Evolutionary conservation across 2,113 vertebrate genomes (phyloP).

Genomic region (Apistogramma diplotaenia): DNA sequence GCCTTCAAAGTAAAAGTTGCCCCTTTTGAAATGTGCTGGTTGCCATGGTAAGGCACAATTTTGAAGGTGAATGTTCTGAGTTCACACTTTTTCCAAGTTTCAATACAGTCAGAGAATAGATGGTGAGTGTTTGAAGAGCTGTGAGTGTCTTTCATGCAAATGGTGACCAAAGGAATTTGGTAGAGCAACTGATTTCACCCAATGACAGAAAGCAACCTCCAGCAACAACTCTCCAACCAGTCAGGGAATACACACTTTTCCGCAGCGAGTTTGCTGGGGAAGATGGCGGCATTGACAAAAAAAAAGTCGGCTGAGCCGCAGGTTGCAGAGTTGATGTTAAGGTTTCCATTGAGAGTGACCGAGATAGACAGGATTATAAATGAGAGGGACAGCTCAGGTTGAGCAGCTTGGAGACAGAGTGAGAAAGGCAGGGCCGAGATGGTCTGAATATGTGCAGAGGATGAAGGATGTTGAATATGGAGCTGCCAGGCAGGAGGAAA

Average conservation of each 20-base stretch:
- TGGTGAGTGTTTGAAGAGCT: background rate
- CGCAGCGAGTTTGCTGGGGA: background rate
- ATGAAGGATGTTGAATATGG: background rate
- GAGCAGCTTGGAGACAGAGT: background rate
- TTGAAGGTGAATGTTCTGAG: too few relatives aligned
- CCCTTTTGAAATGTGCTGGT: too few relatives aligned
- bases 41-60: too few relatives aligned
- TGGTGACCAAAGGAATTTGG: background rate
- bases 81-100: too few relatives aligned
- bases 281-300: background rate
- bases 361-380: background rate
- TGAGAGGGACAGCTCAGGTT: background rate
- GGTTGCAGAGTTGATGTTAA: background rate
- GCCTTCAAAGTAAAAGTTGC: background rate
- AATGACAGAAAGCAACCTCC: background rate
- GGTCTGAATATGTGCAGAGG: too few relatives aligned
- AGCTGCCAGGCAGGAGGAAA: background rate
- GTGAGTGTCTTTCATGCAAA: background rate
- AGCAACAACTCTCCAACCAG: background rate
- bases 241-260: background rate
- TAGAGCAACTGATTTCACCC: background rate
- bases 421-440: too few relatives aligned
- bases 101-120: too few relatives aligned
- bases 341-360: background rate
- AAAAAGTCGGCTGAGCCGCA: background rate